Base-by-base conservation (phyloP, 2,113 vertebrate species). In the Seriola rivoliana region DNA sequence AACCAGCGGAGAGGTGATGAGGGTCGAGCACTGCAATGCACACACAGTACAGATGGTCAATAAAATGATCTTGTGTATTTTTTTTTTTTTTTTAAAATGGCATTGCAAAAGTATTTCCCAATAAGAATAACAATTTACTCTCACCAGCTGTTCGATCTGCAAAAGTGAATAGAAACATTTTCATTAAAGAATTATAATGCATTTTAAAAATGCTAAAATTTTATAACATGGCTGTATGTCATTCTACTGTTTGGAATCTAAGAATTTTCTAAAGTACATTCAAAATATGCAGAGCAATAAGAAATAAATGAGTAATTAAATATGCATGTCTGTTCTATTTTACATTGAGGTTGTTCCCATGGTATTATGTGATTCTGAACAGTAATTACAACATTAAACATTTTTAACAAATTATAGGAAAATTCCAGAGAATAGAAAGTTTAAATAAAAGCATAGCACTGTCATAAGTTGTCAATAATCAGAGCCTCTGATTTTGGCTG, bases 1-100 rank as follows among this genome's bases (percentile, higher is more conserved):
- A 80, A 90, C 64, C 81, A 88, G 71, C 29, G 38, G 11, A 73
- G 57, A 85, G 66, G 80, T 85, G 85, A 81, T 50, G 67, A 87
- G 62, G 36, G 81, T 62, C 46, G 23, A 60, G 66, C 55, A 59
- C n/a, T 64, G 67, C 34, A 70, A 73, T 57, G 55, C 23, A 76
- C 38, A 73, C 57, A 58, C 4, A 48, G 4, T 14, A 52, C 17
- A 21, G 48, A 71, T 38, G 29, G 57, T 48, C 36, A 34, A 77
- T 14, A 29, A 25, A 29, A 50, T 71, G 34, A 78, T 75, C 6
- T n/a, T 60, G 55, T 75, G 23, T 34, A 16, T 50, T 63, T 52
- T 2, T 40, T 40, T 40, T 40, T 40, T 63, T 40, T 54, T 34
- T 57, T 17, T 54, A 23, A 36, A 42, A 40, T 21, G 29, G 62